Conservation (phyloP, 1,140 invertebrate species). For the Tetragnatha versicolor region DNA sequence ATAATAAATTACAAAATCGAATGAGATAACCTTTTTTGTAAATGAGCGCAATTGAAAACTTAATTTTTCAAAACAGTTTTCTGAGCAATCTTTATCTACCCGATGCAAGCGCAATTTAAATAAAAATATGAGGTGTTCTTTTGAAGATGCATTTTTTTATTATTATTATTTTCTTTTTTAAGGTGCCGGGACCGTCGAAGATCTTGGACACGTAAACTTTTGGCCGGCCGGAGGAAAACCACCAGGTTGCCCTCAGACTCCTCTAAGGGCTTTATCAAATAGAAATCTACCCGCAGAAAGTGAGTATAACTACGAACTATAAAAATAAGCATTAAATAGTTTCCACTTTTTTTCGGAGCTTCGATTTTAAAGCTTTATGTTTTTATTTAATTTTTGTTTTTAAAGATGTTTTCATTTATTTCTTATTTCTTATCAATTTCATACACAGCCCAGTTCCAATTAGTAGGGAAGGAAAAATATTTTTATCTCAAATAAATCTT, state of each 20-base stretch:
- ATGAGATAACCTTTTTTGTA: neutral
- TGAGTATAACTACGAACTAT: too few relatives aligned
- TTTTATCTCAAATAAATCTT: too few relatives aligned
- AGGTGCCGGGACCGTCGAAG: constrained; percentile 49
- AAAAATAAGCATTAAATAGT: too few relatives aligned
- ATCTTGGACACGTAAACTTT: constrained; percentile 53
- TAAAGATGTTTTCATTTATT: too few relatives aligned
- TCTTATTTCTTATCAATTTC: too few relatives aligned
- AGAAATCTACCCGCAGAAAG: neutral
- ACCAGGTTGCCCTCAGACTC: neutral
- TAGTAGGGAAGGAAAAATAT: too few relatives aligned
- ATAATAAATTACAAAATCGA: neutral
- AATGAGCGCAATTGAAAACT: neutral
- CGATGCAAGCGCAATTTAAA: neutral
- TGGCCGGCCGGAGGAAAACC: constrained; percentile 40
- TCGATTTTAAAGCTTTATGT: too few relatives aligned
- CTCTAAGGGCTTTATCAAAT: neutral
- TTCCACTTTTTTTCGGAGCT: too few relatives aligned
- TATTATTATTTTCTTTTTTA: neutral
- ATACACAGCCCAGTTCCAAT: too few relatives aligned
- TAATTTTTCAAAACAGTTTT: neutral
- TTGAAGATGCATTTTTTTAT: too few relatives aligned
- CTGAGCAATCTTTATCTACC: neutral
- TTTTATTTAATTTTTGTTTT: too few relatives aligned
- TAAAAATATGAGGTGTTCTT: too few relatives aligned